Evolutionary conservation across 1,140 invertebrate genomes (phyloP).

Genomic region (Pissodes strobi): DNA sequence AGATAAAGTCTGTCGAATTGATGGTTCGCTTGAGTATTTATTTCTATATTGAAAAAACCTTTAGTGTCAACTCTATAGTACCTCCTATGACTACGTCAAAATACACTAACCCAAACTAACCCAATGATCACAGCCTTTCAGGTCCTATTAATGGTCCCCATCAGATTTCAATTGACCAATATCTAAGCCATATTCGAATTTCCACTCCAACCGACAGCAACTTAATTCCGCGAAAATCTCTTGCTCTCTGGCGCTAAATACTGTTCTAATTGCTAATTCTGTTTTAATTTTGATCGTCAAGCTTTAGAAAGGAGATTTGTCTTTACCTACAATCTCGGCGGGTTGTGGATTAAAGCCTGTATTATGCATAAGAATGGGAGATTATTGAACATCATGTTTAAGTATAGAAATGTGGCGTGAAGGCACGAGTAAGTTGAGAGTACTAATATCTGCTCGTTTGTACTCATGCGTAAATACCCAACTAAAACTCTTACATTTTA

Average conservation of each 20-base stretch:
- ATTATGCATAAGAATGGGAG: neutral
- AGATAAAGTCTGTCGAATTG: too few relatives aligned
- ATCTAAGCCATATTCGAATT: constrained; percentile 7
- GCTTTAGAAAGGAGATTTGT: constrained; percentile 18
- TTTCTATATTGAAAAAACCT: too few relatives aligned
- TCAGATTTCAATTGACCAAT: too few relatives aligned
- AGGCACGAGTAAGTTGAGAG: neutral
- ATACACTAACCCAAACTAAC: too few relatives aligned
- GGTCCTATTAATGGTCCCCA: too few relatives aligned
- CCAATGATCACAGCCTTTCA: too few relatives aligned
- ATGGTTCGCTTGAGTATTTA: too few relatives aligned
- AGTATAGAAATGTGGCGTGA: neutral
- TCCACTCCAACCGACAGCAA: constrained; percentile 1
- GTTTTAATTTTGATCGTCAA: constrained; percentile 22
- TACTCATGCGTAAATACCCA: neutral
- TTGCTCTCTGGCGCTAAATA: constrained; percentile 22
- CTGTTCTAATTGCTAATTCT: constrained; percentile 23
- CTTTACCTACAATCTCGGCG: constrained; percentile 7
- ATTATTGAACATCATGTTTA: constrained; percentile 10
- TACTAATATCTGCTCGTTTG: neutral
- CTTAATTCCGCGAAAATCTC: constrained; percentile 18
- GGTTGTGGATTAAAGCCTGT: constrained; percentile 6
- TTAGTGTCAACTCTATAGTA: too few relatives aligned
- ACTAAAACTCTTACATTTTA: too few relatives aligned
- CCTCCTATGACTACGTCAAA: too few relatives aligned